Percentiles rank a stretch among this genome's conserved stretches.
These are phyloP conservation scores for Muscicapa comitata DNA, from an alignment of 2,797 vertebrate genomes.

Conservation along the genomic window DNA sequence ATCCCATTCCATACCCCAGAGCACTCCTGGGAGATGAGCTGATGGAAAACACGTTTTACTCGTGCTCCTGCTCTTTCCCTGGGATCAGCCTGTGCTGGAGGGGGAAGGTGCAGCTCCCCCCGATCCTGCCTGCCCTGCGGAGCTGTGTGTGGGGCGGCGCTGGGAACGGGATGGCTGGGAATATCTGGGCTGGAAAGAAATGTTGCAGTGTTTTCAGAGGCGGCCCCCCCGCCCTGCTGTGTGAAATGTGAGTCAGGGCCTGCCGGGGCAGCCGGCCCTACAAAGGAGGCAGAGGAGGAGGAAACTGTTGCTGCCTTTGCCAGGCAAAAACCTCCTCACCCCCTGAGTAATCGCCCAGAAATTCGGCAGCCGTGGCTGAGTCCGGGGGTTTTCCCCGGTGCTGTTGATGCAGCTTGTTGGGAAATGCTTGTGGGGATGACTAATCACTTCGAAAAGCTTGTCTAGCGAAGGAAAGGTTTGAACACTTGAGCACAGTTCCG, in stretches of 20 bases:
- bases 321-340: slow-evolving; percentile 15
- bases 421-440: slow-evolving; percentile 34
- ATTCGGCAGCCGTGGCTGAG: neutral
- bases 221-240: neutral
- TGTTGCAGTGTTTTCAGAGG: neutral
- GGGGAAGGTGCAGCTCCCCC: neutral
- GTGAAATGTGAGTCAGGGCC: slow-evolving; percentile 42
- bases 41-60: neutral
- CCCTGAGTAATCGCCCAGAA: slow-evolving; percentile 24
- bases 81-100: neutral
- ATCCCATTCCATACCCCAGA: accelerated
- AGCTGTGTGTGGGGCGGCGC: neutral
- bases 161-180: neutral
- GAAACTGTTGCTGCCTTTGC: slow-evolving; percentile 29
- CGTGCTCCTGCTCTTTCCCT: neutral
- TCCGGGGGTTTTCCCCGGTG: neutral
- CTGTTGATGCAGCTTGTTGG: slow-evolving; percentile 6
- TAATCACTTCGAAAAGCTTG: neutral
- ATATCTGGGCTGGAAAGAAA: neutral
- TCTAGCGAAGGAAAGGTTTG: neutral
- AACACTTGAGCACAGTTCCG: neutral
- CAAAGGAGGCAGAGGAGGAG: neutral
- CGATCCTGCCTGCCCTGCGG: accelerated
- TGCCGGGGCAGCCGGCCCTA: neutral
- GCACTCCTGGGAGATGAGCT: accelerated